Conservation (phyloP, 2,797 vertebrate species). For the Neostethus bicornis region DNA sequence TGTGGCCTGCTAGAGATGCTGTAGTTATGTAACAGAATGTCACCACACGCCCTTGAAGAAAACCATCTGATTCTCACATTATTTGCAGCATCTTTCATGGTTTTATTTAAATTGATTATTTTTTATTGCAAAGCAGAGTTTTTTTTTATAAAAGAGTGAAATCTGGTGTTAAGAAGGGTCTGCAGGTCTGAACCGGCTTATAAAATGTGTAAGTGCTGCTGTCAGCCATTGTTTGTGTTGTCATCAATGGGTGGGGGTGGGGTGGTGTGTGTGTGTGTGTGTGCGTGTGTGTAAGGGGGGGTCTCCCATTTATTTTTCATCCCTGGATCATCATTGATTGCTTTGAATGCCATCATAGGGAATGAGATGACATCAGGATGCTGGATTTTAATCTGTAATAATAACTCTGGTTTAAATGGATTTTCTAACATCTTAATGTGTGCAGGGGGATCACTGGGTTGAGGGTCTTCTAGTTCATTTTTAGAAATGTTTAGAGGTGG, state of each 20-base stretch:
- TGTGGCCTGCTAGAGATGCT: slow-evolving; percentile 66
- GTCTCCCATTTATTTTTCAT: slow-evolving; percentile 34
- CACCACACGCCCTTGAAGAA: slow-evolving; percentile 81
- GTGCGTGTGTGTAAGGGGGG: too few relatives aligned
- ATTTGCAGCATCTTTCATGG: slow-evolving; percentile 17
- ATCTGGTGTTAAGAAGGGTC: slow-evolving; percentile 13
- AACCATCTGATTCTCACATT: slow-evolving; percentile 67
- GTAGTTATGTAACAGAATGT: slow-evolving; percentile 80
- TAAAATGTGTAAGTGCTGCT: slow-evolving; percentile 41
- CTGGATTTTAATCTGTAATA: too few relatives aligned
- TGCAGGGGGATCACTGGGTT: too few relatives aligned
- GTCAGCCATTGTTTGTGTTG: slow-evolving; percentile 81
- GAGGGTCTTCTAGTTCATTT: too few relatives aligned
- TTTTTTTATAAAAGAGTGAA: too few relatives aligned
- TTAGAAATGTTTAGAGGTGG: too few relatives aligned
- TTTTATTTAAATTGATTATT: too few relatives aligned
- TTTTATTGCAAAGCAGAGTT: too few relatives aligned
- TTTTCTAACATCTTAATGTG: too few relatives aligned
- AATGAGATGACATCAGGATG: not conserved
- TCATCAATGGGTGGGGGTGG: slow-evolving; percentile 40
- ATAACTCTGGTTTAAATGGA: too few relatives aligned
- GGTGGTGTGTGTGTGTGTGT: too few relatives aligned
- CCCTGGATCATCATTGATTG: slow-evolving; percentile 5
- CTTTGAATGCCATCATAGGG: not conserved
- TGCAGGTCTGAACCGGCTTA: slow-evolving; percentile 36